A percentile compares a stretch with the other conserved stretches of the same genome.
Evolutionary conservation across 2,113 vertebrate genomes (phyloP).

Genomic region (Catharus bicknelli): DNA sequence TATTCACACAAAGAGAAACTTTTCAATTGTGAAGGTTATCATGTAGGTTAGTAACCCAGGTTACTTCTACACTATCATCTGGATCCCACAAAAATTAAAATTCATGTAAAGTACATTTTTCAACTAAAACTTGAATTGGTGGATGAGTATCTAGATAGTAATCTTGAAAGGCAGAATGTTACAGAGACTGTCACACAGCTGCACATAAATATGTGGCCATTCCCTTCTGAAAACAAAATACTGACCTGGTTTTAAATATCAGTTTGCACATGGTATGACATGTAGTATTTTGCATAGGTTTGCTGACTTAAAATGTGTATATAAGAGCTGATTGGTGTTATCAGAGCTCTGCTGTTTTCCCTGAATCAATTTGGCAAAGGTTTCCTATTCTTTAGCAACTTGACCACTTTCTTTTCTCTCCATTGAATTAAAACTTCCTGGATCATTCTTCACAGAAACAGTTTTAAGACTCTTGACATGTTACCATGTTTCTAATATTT

Average conservation of each 20-base stretch:
- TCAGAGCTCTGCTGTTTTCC: neutral
- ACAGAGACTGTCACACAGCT: neutral
- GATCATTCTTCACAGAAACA: neutral
- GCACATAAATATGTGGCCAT: neutral
- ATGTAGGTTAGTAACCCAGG: neutral
- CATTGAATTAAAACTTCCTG: neutral
- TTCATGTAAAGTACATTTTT: neutral
- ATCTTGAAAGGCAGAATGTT: neutral
- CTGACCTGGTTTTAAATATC: neutral
- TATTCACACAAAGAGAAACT: neutral
- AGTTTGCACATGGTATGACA: neutral
- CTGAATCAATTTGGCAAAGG: neutral
- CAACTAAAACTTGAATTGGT: neutral
- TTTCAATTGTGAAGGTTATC: neutral
- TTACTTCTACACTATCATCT: neutral
- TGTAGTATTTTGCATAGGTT: neutral
- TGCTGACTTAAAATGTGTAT: neutral
- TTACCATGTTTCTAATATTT: neutral
- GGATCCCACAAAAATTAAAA: neutral
- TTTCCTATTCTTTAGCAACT: neutral
- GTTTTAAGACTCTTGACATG: neutral
- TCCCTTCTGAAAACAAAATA: neutral
- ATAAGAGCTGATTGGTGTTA: neutral
- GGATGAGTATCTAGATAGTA: neutral
- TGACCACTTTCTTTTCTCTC: neutral